Percentiles rank a stretch among this genome's conserved stretches.
Evolutionary conservation across 2,888 invertebrate genomes (phyloP).

Genomic region (Leptinotarsa rubiginosa): DNA sequence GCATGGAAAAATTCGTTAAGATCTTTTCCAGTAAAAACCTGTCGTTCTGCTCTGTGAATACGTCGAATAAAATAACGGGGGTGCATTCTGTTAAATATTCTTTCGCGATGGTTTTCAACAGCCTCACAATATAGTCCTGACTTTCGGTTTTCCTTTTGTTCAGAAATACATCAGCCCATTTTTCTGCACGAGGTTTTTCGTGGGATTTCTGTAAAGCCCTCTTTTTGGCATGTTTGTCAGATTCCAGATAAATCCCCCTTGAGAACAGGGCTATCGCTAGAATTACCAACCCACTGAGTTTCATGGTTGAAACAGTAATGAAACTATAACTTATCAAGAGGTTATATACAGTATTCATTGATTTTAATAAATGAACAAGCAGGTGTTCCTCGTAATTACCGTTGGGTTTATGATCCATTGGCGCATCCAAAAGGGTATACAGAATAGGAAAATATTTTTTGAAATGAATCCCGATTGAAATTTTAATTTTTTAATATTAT

Average conservation of each 20-base stretch:
- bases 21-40: conserved; percentile 71
- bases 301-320: conserved; percentile 10
- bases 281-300: neutral
- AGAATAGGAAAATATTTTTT: no score
- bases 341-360: conserved; percentile 9
- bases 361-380: conserved; percentile 13
- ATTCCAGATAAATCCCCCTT: neutral
- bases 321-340: neutral
- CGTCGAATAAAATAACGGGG: conserved; percentile 77
- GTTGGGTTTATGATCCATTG: neutral
- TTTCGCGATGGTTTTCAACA: conserved; percentile 72
- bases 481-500: no score
- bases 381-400: conserved; percentile 12
- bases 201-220: conserved; percentile 63
- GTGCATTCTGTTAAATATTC: conserved; percentile 75
- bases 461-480: no score
- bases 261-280: neutral
- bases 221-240: conserved; percentile 41
- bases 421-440: neutral
- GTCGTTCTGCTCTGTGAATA: conserved; percentile 70
- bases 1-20: conserved; percentile 70
- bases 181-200: conserved; percentile 61
- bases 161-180: conserved; percentile 61
- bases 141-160: conserved; percentile 64
- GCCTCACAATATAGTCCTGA: conserved; percentile 71